Evolutionary conservation across 2,113 vertebrate species (phyloP).

Genomic region (Rhynchopsitta pachyrhyncha): DNA sequence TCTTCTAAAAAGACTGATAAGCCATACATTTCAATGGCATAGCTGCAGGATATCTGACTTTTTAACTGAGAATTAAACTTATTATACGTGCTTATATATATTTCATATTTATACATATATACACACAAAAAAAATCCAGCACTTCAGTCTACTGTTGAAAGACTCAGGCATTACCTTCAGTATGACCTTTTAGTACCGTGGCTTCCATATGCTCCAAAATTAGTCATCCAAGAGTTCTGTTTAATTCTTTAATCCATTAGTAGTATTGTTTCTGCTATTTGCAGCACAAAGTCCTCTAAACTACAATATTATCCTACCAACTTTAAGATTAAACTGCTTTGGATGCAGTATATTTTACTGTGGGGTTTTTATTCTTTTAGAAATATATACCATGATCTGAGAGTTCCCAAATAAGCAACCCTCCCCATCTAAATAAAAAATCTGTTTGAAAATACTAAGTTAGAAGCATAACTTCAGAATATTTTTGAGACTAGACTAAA

Average conservation of each 20-base stretch:
- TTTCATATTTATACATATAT: background rate
- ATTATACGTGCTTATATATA: background rate
- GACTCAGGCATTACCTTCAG: background rate
- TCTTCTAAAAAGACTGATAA: background rate
- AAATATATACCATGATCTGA: background rate
- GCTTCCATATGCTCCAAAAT: background rate
- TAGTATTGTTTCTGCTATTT: background rate
- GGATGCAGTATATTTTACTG: background rate
- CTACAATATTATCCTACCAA: background rate
- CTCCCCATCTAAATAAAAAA: background rate
- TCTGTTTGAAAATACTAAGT: background rate
- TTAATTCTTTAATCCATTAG: background rate
- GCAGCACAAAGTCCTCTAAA: background rate
- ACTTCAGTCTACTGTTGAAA: background rate
- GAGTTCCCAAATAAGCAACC: background rate
- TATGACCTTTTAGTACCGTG: background rate
- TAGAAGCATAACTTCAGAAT: background rate
- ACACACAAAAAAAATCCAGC: background rate
- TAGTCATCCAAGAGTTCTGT: background rate
- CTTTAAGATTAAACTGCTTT: background rate
- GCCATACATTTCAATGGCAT: accelerated
- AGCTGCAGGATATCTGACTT: background rate
- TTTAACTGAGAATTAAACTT: background rate
- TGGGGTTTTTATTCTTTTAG: background rate
- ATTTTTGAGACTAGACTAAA: background rate